Base-by-base conservation (phyloP, 2,888 invertebrate genomes). In the Machimus atricapillus region DNA sequence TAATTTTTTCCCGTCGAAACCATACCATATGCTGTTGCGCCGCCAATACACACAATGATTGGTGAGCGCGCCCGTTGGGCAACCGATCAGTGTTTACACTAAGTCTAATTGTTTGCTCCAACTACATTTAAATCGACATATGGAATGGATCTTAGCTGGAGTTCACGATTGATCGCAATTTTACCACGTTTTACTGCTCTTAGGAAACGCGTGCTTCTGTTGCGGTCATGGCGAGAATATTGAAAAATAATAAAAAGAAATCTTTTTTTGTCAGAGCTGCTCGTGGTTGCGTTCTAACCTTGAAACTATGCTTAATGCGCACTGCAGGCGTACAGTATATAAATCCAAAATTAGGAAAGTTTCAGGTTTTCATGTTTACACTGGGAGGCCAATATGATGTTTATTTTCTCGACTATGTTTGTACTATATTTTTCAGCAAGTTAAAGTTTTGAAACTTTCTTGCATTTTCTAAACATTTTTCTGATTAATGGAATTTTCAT, bases 81-180 rank as follows among this genome's bases (percentile, higher is more conserved):
- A 76, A 76, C 31, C 46, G 74, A n/a, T 16, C 46, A 23, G 27
- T 85, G 85, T 85, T 85, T 85, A 85, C 85, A 85, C 85, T 74
- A 74, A 37, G 43, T 58, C 74, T 74, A 85, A 85, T 85, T 85
- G 85, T 85, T 85, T 85, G 85, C 46, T 85, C 74, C 74, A 85
- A 73, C 73, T 85, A 85, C 85, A 85, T 85, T 85, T 85, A 85
- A 85, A 85, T 74, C 73, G 85, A 85, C 85, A 85, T 43, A 85
- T 85, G 85, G 85, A 74, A 85, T 74, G 31, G 74, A 85, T 85
- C 85, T 85, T 82, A 66, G 58, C 85, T 83, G 52, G 66, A 66
- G 66, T n/a, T 82, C 34, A 37, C 66, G 58, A 82, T 82, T 82
- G 58, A 82, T 82, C 58, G 82, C 58, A 66, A 58, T 66, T 82